Percentiles rank a stretch among this genome's conserved stretches.
Evolutionary conservation across 2,888 invertebrate genomes (phyloP).

Genomic region (Drosophila seclusa): DNA sequence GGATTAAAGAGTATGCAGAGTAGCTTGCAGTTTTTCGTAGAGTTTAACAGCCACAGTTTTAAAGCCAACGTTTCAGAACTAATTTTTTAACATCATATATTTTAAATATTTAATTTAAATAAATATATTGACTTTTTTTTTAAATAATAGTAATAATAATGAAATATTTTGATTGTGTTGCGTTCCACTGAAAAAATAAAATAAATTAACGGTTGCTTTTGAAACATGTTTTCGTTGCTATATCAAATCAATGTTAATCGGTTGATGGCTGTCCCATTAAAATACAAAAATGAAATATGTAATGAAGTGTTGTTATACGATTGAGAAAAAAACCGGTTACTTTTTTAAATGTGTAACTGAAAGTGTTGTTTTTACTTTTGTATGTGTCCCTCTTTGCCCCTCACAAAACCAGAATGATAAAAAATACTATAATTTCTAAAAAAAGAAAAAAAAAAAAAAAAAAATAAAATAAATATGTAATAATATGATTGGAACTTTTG

Average conservation of each 20-base stretch:
- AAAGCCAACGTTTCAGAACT: background rate
- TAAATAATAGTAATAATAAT: background rate
- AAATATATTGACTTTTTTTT: background rate
- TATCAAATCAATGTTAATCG: background rate
- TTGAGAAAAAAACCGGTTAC: background rate
- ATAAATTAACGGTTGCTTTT: background rate
- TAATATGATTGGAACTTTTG: rapidly evolving
- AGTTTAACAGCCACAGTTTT: background rate
- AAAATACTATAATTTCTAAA: background rate
- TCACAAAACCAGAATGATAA: too few relatives aligned
- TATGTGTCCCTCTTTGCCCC: background rate
- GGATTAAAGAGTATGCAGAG: background rate
- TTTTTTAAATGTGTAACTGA: background rate
- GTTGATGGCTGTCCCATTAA: background rate
- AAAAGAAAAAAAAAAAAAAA: too few relatives aligned
- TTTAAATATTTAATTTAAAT: background rate
- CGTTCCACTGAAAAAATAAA: background rate
- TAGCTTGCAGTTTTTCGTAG: background rate
- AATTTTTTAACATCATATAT: background rate
- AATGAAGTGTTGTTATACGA: background rate
- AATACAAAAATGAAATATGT: background rate
- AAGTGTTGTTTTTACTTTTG: background rate
- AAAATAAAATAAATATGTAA: background rate
- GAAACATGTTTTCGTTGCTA: background rate
- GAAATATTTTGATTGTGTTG: background rate